Evolutionary conservation across 2,888 invertebrate genomes (phyloP).

Genomic region (Bembecia ichneumoniformis): DNA sequence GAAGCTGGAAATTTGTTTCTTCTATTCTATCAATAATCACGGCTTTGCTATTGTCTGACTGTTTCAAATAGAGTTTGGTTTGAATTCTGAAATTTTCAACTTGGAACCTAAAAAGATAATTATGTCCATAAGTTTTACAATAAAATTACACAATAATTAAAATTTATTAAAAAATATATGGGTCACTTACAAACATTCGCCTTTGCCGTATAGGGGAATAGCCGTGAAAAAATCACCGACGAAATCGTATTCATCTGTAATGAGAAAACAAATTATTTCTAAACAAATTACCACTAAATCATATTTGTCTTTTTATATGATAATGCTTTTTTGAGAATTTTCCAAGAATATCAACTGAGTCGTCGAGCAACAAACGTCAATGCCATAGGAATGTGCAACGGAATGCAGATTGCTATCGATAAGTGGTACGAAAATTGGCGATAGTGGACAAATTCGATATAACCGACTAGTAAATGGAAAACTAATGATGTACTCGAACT

Average conservation of each 20-base stretch:
- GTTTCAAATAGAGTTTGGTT: conserved; percentile 33
- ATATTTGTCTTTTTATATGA: too few relatives aligned
- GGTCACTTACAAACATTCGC: conserved; percentile 38
- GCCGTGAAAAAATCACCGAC: conserved; percentile 43
- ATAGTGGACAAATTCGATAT: too few relatives aligned
- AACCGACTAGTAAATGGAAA: too few relatives aligned
- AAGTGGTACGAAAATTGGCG: too few relatives aligned
- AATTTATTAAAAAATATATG: background rate
- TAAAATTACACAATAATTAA: background rate
- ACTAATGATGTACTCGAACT: too few relatives aligned
- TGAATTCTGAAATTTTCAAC: conserved; percentile 34
- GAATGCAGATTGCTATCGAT: too few relatives aligned
- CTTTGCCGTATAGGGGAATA: conserved; percentile 52
- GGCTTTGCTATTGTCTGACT: conserved; percentile 40
- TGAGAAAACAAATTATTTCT: too few relatives aligned
- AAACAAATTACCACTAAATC: background rate
- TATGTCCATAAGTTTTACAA: background rate
- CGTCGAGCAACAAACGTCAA: too few relatives aligned
- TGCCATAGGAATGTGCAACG: too few relatives aligned
- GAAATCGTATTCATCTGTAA: conserved; percentile 43
- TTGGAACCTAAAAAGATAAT: conserved; percentile 33
- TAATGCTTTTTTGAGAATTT: too few relatives aligned
- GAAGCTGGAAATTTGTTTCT: conserved; percentile 34
- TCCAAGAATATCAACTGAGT: too few relatives aligned
- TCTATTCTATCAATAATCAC: conserved; percentile 41